Percentiles rank a stretch among this genome's conserved stretches.
phyloP scores from a whole-genome alignment of 1,140 invertebrate genomes.

The Argopecten irradians region DNA sequence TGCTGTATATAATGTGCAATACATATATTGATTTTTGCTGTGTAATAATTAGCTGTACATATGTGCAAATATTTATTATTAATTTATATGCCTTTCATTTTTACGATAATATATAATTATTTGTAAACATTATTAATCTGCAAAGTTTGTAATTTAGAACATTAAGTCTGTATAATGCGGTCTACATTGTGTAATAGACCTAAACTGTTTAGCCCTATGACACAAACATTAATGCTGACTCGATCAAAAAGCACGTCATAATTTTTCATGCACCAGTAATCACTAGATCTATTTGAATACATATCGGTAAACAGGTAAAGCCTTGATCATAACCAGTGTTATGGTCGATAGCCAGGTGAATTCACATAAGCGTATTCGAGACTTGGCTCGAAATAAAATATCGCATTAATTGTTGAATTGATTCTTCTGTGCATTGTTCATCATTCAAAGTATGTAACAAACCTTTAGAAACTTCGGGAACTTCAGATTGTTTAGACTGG shows the following conservation, averaged over 20 bases:
- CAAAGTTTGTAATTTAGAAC: too few relatives aligned
- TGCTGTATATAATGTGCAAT: too few relatives aligned
- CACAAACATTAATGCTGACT: background rate
- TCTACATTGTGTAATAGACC: too few relatives aligned
- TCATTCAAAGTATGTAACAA: background rate
- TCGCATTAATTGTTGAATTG: too few relatives aligned
- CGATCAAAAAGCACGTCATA: background rate
- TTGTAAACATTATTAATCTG: too few relatives aligned
- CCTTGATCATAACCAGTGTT: background rate
- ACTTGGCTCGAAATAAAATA: background rate
- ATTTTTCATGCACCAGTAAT: background rate
- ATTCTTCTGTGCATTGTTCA: background rate
- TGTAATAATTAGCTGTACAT: too few relatives aligned
- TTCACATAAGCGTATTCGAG: background rate
- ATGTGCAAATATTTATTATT: too few relatives aligned
- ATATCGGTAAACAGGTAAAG: background rate
- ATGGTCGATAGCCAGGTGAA: background rate
- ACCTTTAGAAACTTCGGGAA: slow-evolving; percentile 21
- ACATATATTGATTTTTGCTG: too few relatives aligned
- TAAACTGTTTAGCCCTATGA: too few relatives aligned
- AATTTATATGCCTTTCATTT: too few relatives aligned
- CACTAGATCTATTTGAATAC: background rate
- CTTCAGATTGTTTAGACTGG: background rate
- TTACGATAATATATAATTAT: too few relatives aligned
- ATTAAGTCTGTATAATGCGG: too few relatives aligned